phyloP scores from a whole-genome alignment of 2,113 vertebrate species.

The Microcebus griseorufus region DNA sequence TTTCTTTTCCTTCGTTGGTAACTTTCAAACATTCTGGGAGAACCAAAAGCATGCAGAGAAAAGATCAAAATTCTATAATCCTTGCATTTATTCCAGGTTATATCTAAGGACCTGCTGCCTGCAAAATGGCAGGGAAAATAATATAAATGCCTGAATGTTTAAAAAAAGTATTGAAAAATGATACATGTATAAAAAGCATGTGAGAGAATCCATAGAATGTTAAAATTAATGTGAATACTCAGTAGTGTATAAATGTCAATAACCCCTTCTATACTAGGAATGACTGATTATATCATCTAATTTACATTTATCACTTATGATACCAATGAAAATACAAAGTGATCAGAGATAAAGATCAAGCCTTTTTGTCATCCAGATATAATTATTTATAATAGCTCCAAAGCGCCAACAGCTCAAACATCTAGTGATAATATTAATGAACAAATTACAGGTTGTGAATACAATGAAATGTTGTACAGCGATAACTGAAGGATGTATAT shows the following conservation, averaged over 20 bases:
- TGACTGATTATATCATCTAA: not conserved
- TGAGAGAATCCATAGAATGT: not conserved
- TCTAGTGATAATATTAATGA: not conserved
- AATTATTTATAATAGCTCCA: not conserved
- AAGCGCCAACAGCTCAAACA: not conserved
- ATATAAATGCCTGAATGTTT: not conserved
- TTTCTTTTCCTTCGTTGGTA: not conserved
- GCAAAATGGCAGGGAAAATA: too few relatives aligned
- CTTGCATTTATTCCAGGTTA: not conserved
- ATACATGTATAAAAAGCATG: too few relatives aligned
- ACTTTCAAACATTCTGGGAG: not conserved
- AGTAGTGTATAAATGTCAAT: not conserved
- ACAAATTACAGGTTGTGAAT: not conserved
- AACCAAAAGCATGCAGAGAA: not conserved
- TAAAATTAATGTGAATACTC: not conserved
- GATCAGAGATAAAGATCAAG: too few relatives aligned
- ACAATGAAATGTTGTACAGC: too few relatives aligned
- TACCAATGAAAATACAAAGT: not conserved
- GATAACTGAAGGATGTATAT: not conserved
- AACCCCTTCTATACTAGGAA: too few relatives aligned
- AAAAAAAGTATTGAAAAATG: not conserved
- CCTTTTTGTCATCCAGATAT: not conserved
- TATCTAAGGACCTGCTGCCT: not conserved
- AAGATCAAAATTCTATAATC: not conserved
- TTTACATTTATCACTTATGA: not conserved